Base-by-base conservation (phyloP, 92 coral and sea anemone genomes). In the Plumapathes pennacea region DNA sequence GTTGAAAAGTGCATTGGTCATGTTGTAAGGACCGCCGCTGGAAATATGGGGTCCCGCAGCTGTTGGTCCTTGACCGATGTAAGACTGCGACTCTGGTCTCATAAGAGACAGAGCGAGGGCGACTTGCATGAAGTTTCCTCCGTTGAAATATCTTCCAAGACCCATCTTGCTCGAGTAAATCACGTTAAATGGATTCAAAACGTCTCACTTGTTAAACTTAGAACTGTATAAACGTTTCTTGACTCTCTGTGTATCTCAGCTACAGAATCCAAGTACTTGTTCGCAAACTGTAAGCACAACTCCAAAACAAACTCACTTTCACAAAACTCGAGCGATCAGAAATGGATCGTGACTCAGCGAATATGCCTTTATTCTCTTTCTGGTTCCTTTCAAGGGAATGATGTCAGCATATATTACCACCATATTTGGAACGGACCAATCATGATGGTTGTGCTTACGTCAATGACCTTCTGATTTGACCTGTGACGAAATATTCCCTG, bases 261-360 rank as follows among this genome's bases (percentile, higher is more conserved):
- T n/a, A n/a, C n/a, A n/a, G n/a, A n/a, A n/a, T n/a, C n/a, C n/a
- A n/a, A n/a, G n/a, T n/a, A n/a, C n/a, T n/a, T n/a, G n/a, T n/a
- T n/a, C n/a, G n/a, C n/a, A n/a, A n/a, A n/a, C n/a, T n/a, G n/a
- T n/a, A n/a, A n/a, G n/a, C n/a, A n/a, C n/a, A n/a, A n/a, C n/a
- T n/a, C n/a, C n/a, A n/a, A 50, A 51, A 51, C n/a, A 33, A 22
- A 49, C 41, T 62, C 39, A 57, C 32, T 12, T 24, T 2, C 25
- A 12, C 17, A 19, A 17, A 7, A 11, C 42, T 2, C 15, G 18
- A 39, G 34, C 22, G 12, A 1, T 27, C 6, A 26, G 47, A 49
- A 29, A 18, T 34, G 51, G 67, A 21, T 25, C 25, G 72, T 86
- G 95, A 86, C 85, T 86, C 95, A 86, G 95, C 95, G 65, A 61